These are phyloP conservation scores for Neolamprologus kungweensis DNA, from an alignment of 2,113 vertebrate species.

Conservation along the genomic window DNA sequence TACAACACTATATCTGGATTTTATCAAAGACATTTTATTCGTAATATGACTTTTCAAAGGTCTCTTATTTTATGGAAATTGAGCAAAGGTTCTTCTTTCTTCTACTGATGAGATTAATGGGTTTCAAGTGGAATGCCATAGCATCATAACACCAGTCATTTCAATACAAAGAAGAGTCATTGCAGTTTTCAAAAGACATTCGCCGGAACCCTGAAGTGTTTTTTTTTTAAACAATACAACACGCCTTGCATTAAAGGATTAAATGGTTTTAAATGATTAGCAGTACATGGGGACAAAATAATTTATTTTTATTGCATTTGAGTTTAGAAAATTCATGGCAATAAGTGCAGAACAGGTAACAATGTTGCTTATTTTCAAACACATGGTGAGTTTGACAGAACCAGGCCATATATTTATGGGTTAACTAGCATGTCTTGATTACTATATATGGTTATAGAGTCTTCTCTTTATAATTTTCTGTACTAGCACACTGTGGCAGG, in stretches of 20 bases:
- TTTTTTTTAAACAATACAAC: neutral
- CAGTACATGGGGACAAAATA: neutral
- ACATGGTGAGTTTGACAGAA: neutral
- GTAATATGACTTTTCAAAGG: slow-evolving; percentile 26
- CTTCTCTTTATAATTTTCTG: neutral
- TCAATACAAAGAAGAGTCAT: neutral
- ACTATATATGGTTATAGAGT: neutral
- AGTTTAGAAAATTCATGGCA: neutral
- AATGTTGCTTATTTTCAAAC: neutral
- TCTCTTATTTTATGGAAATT: neutral
- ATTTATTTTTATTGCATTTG: neutral
- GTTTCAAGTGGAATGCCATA: neutral
- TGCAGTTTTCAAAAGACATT: neutral
- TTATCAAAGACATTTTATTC: slow-evolving; percentile 33
- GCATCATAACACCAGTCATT: neutral
- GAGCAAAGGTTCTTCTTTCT: neutral
- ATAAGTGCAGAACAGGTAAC: neutral
- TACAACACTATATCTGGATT: slow-evolving; percentile 5
- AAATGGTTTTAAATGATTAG: neutral
- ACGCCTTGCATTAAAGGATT: neutral
- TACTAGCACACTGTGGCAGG: neutral
- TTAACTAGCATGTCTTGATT: neutral
- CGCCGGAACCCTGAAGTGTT: neutral
- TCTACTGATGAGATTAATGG: neutral
- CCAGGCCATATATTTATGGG: neutral